These are phyloP conservation scores for Malacoctenus gilli DNA, from an alignment of 2,797 vertebrate species.

Conservation along the genomic window DNA sequence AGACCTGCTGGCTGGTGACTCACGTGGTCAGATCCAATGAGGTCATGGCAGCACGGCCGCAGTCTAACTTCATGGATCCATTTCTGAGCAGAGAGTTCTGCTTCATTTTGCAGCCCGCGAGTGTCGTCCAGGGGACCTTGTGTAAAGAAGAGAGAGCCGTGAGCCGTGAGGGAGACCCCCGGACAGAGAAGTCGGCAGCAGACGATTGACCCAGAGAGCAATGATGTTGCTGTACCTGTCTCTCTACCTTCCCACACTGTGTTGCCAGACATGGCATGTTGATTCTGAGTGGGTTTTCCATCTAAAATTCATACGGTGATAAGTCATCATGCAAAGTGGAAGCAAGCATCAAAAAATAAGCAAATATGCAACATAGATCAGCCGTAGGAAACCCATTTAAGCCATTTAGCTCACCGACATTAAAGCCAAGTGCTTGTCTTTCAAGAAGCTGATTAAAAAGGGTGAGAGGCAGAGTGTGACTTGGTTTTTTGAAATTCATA, in stretches of 20 bases:
- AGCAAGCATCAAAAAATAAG: too few relatives aligned
- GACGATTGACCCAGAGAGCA: slow-evolving; percentile 8
- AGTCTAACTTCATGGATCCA: slow-evolving; percentile 50
- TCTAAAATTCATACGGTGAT: slow-evolving; percentile 62
- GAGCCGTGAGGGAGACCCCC: not conserved
- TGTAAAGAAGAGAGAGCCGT: not conserved
- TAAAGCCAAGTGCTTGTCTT: too few relatives aligned
- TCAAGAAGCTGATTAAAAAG: too few relatives aligned
- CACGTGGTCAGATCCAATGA: slow-evolving; percentile 54
- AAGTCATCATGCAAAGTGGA: slow-evolving; percentile 16
- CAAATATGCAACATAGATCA: too few relatives aligned
- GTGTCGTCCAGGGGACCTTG: slow-evolving; percentile 77
- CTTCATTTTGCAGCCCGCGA: slow-evolving; percentile 53
- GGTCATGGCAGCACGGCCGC: slow-evolving; percentile 20
- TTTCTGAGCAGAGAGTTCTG: slow-evolving; percentile 47
- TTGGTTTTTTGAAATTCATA: too few relatives aligned
- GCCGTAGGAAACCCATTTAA: too few relatives aligned
- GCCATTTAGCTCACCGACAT: too few relatives aligned
- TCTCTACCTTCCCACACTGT: slow-evolving; percentile 56
- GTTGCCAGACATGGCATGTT: slow-evolving; percentile 48
- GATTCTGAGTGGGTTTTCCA: slow-evolving; percentile 74
- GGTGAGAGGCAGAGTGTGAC: too few relatives aligned
- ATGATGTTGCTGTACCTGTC: slow-evolving; percentile 56
- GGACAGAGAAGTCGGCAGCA: slow-evolving; percentile 5
- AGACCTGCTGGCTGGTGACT: too few relatives aligned